These are phyloP conservation scores for Falco berigora DNA, from an alignment of 2,797 vertebrate genomes.

Conservation along the genomic window DNA sequence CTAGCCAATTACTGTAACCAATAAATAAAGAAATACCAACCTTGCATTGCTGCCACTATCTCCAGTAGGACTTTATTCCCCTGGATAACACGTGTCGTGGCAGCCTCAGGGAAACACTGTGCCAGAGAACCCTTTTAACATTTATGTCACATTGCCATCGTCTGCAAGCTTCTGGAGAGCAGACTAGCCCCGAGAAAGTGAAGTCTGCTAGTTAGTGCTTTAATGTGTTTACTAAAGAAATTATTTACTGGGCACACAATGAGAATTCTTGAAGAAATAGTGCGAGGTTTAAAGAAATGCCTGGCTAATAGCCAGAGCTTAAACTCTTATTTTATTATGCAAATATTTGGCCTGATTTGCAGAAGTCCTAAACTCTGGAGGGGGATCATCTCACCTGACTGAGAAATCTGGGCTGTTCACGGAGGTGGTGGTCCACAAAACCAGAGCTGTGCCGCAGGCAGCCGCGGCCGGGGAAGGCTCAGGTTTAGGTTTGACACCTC, in stretches of 20 bases:
- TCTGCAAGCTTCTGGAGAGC: background rate
- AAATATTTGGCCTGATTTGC: background rate
- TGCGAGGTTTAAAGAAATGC: background rate
- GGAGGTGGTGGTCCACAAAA: background rate
- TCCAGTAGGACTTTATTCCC: conserved; percentile 7
- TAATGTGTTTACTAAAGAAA: background rate
- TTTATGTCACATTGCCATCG: background rate
- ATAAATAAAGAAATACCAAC: conserved; percentile 55
- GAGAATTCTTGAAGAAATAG: background rate
- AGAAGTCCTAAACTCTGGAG: background rate
- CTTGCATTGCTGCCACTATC: conserved; percentile 14
- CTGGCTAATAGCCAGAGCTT: background rate
- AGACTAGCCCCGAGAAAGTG: background rate
- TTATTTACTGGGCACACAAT: background rate
- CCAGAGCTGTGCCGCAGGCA: fast-evolving
- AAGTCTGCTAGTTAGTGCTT: background rate
- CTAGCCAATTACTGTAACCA: conserved; percentile 58
- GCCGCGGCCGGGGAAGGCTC: fast-evolving
- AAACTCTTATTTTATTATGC: background rate
- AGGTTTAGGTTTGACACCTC: background rate
- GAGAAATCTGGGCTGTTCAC: background rate
- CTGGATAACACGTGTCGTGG: background rate
- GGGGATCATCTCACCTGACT: background rate
- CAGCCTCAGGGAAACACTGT: background rate
- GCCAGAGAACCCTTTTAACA: background rate